These are phyloP conservation scores for Drosophila cognata DNA, from an alignment of 2,888 invertebrate genomes.

Conservation along the genomic window DNA sequence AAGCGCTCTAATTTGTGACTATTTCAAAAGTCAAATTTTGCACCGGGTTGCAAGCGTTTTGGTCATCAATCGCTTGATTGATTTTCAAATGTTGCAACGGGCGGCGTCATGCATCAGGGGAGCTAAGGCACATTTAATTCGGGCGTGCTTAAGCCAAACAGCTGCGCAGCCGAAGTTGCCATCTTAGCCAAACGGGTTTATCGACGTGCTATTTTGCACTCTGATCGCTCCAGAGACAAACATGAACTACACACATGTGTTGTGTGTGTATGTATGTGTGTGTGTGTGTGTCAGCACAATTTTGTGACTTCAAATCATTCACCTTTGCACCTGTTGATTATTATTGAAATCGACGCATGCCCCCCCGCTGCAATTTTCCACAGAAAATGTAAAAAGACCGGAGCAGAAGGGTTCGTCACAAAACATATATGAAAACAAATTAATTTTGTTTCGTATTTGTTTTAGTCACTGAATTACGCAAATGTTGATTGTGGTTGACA, in stretches of 20 bases:
- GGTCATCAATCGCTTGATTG: slow-evolving; percentile 35
- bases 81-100: slow-evolving; percentile 53
- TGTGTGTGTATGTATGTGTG: neutral
- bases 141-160: slow-evolving; percentile 10
- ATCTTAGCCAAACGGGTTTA: slow-evolving; percentile 42
- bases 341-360: neutral
- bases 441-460: neutral
- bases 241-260: slow-evolving; percentile 2
- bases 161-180: slow-evolving; percentile 8
- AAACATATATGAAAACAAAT: neutral
- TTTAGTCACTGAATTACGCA: slow-evolving; percentile 36
- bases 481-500: slow-evolving; percentile 44
- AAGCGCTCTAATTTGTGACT: neutral
- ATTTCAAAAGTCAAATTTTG: neutral
- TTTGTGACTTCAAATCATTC: slow-evolving; percentile 9
- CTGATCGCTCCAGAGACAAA: slow-evolving; percentile 14
- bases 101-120: slow-evolving; percentile 34
- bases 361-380: slow-evolving; percentile 15
- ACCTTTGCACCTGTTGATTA: slow-evolving; percentile 52
- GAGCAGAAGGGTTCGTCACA: slow-evolving; percentile 8
- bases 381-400: neutral
- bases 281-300: neutral
- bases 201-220: slow-evolving; percentile 24
- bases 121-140: slow-evolving; percentile 41
- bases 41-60: slow-evolving; percentile 1